Conservation (phyloP, 2,888 invertebrate genomes). For the Ischnus inquisitorius region DNA sequence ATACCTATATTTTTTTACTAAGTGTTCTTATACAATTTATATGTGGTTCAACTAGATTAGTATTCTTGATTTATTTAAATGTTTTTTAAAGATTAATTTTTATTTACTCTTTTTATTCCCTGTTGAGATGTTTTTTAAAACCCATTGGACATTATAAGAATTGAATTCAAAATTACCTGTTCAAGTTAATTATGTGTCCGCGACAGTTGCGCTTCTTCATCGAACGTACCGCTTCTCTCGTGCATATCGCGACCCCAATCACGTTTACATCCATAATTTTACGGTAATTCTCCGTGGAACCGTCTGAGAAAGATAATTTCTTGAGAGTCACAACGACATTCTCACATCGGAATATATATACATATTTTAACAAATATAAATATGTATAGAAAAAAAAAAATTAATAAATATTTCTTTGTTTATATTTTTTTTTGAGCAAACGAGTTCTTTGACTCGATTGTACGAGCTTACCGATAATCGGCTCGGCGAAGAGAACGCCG, state of each 20-base stretch:
- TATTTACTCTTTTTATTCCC: no score
- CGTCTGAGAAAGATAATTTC: slow-evolving; percentile 61
- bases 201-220: slow-evolving; percentile 86
- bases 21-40: no score
- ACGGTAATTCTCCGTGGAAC: slow-evolving; percentile 81
- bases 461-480: slow-evolving; percentile 58
- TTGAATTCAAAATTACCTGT: slow-evolving; percentile 86
- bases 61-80: no score
- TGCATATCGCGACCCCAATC: slow-evolving; percentile 87
- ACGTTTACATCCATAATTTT: slow-evolving; percentile 87
- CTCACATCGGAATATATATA: no score
- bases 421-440: background rate
- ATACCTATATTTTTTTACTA: no score
- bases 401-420: background rate
- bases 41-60: no score
- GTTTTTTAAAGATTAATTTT: no score
- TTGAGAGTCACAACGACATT: no score
- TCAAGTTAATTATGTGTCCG: slow-evolving; percentile 88
- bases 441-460: background rate
- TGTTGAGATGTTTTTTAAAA: no score
- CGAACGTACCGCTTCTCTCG: slow-evolving; percentile 87
- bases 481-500: slow-evolving; percentile 77
- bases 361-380: no score
- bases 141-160: no score
- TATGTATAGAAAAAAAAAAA: background rate